Conservation (phyloP, 35 echinoderm and acorn worm species). For the Apostichopus californicus region DNA sequence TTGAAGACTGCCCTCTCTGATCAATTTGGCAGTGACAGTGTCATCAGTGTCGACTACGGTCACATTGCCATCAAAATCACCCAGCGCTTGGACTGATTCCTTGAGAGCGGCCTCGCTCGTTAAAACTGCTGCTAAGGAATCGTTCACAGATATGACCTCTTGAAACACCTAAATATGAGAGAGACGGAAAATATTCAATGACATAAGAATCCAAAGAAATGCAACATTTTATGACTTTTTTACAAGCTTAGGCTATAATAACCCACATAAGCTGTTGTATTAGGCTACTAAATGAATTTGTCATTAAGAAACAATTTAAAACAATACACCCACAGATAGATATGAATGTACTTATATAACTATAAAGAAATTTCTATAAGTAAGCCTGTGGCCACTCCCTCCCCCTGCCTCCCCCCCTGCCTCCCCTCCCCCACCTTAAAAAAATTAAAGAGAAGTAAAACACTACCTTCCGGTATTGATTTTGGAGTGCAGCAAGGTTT, state of each 20-base stretch:
- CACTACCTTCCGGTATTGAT: constrained; percentile 54
- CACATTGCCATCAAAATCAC: constrained; percentile 29
- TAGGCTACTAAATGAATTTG: background rate
- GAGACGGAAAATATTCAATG: background rate
- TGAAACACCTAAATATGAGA: background rate
- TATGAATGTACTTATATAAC: no score
- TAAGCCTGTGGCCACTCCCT: no score
- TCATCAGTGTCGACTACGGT: background rate
- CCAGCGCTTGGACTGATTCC: background rate
- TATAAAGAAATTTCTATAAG: no score
- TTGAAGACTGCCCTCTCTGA: background rate
- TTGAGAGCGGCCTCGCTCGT: background rate
- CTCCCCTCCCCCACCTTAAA: no score
- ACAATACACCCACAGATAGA: no score
- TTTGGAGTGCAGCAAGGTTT: constrained; percentile 58
- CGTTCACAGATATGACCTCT: background rate
- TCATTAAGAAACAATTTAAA: no score
- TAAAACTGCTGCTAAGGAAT: background rate
- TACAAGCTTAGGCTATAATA: constrained; percentile 5
- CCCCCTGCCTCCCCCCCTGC: no score
- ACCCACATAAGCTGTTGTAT: background rate
- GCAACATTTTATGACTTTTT: constrained; percentile 47
- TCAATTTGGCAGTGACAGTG: background rate
- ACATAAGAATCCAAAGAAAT: constrained; percentile 6
- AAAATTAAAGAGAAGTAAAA: background rate